Percentiles rank a stretch among this genome's conserved stretches.
These are phyloP conservation scores for Paraplagusia blochii DNA, from an alignment of 2,113 vertebrate genomes.

Conservation along the genomic window DNA sequence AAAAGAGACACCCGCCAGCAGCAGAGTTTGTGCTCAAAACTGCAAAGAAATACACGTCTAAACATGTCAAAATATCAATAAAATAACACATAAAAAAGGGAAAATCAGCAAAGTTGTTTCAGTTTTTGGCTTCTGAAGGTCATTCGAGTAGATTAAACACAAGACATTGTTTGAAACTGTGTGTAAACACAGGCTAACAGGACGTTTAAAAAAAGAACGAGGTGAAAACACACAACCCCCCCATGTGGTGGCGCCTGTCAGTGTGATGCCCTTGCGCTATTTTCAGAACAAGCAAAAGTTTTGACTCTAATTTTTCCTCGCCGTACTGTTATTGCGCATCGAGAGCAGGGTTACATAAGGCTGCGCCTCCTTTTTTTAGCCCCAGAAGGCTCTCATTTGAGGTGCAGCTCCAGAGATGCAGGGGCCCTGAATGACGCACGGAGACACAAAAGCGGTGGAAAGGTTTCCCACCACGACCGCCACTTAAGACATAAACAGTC, in stretches of 20 bases:
- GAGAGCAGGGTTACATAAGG: slow-evolving; percentile 60
- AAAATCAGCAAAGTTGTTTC: too few species aligned
- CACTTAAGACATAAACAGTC: slow-evolving; percentile 45
- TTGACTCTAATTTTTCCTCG: slow-evolving; percentile 28
- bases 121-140: too few species aligned
- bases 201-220: background rate
- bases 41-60: too few species aligned
- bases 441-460: slow-evolving; percentile 60
- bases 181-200: background rate
- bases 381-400: slow-evolving; percentile 73
- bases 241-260: slow-evolving; percentile 8
- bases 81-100: too few species aligned
- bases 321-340: slow-evolving; percentile 41
- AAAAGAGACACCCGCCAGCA: too few species aligned
- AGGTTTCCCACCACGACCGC: slow-evolving; percentile 50
- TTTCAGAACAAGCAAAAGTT: slow-evolving; percentile 47
- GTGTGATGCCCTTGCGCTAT: slow-evolving; percentile 33
- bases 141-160: too few species aligned
- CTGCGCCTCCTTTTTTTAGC: slow-evolving; percentile 60
- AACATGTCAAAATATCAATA: too few species aligned
- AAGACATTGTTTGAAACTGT: too few species aligned
- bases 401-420: slow-evolving; percentile 65
- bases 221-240: background rate
- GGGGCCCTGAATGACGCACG: slow-evolving; percentile 68
- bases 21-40: too few species aligned